Evolutionary conservation across 2,888 invertebrate species (phyloP).

Genomic region (Saturnia pavonia): DNA sequence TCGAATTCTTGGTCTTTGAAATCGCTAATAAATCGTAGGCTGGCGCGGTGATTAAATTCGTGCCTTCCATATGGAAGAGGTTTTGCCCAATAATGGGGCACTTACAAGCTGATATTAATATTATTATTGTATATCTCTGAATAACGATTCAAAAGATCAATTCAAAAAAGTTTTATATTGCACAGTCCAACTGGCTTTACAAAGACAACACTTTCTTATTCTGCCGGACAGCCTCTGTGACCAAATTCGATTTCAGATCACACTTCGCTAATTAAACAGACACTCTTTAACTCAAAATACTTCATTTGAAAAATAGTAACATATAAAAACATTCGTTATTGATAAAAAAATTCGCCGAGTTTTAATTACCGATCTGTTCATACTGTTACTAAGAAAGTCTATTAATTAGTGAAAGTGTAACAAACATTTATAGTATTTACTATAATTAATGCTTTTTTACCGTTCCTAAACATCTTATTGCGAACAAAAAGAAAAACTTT

Average conservation of each 20-base stretch:
- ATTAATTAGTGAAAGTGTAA: constrained; percentile 3
- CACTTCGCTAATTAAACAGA: neutral
- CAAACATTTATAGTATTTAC: neutral
- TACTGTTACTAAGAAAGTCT: neutral
- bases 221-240: neutral
- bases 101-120: no score
- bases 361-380: neutral
- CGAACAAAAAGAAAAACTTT: neutral
- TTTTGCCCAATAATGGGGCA: no score
- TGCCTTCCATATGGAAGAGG: no score
- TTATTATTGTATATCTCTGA: no score
- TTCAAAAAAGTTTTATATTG: neutral
- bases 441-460: neutral
- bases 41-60: no score
- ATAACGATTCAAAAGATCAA: no score
- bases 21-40: no score
- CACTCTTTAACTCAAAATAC: neutral
- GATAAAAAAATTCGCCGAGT: neutral
- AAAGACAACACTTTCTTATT: neutral
- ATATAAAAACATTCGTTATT: neutral
- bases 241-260: neutral
- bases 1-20: no score
- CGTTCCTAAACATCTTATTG: neutral
- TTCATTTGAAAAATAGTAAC: neutral
- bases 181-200: neutral